Base-by-base conservation (phyloP, 1,140 invertebrate species). In the Oryctes rhinoceros region DNA sequence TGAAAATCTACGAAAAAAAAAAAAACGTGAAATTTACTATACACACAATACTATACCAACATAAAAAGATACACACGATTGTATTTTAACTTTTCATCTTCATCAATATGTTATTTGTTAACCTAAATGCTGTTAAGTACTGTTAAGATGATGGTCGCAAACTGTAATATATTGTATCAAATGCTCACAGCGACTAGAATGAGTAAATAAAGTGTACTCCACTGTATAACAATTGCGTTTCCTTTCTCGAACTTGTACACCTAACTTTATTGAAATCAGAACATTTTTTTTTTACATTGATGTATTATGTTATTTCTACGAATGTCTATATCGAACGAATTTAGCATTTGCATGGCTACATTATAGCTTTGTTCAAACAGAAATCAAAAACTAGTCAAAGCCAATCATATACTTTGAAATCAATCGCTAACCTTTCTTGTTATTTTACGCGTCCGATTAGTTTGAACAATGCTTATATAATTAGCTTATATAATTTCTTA, bases 51-150 rank as follows among this genome's bases (percentile, higher is more conserved):
- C 49, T 53, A 76, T 44, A 47, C 39, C 39, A 10, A 76, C 39
- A 48, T 47, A 76, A 76, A n/a, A 44, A 44, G 47, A 85, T 78
- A 84, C 83, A 84, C 67, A 81, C 81, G 84, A 84, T 85, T 59
- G 77, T 85, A 87, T 84, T 85, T 86, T 84, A 83, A 81, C 85
- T 86, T 85, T 83, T 87, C 86, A 87, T 86, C 86, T 76, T 87
- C 84, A 87, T 86, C 83, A 85, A 85, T 88, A 88, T 88, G 87
- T 88, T 88, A 87, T 87, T 88, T 88, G 87, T 88, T 88, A 87
- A 87, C 47, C 83, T 80, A 86, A 87, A 88, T 84, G 86, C 87
- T 88, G 87, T 88, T 88, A 88, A 87, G 86, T 88, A 88, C 85
- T 88, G 86, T 88, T 87, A 87, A 87, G 86, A 86, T 47, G 47